Conservation (phyloP, 2,888 invertebrate genomes). For the Timandra comae region DNA sequence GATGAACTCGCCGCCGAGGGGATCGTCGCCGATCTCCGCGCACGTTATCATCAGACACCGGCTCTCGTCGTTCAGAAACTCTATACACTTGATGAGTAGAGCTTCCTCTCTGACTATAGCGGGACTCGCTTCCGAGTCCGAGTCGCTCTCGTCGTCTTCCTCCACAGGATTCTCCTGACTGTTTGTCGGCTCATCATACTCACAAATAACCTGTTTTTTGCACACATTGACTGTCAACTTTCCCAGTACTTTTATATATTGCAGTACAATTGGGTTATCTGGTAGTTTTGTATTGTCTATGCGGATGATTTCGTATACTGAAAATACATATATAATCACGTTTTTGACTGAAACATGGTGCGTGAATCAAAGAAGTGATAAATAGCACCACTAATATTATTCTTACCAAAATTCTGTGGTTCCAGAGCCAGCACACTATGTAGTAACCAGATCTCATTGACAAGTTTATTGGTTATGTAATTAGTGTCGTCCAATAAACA, state of each 20-base stretch:
- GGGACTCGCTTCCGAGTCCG: constrained; percentile 69
- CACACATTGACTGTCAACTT: constrained; percentile 61
- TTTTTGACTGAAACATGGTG: too few relatives aligned
- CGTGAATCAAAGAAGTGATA: too few relatives aligned
- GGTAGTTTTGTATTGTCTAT: constrained; percentile 74
- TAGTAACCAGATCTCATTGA: constrained; percentile 79
- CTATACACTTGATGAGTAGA: constrained; percentile 76
- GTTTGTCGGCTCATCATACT: constrained; percentile 65
- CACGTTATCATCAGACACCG: constrained; percentile 57
- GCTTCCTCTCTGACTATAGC: constrained; percentile 64
- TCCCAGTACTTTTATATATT: constrained; percentile 63
- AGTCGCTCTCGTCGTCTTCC: constrained; percentile 77
- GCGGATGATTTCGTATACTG: constrained; percentile 64
- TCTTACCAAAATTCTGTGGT: constrained; percentile 80
- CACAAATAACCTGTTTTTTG: constrained; percentile 61
- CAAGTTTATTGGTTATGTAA: constrained; percentile 62
- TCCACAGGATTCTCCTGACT: constrained; percentile 65
- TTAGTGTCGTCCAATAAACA: constrained; percentile 53
- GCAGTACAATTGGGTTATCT: constrained; percentile 66
- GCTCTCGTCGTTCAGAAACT: constrained; percentile 79
- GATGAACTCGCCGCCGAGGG: constrained; percentile 74
- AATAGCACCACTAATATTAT: too few relatives aligned
- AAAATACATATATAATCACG: too few relatives aligned
- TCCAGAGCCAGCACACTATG: constrained; percentile 82
- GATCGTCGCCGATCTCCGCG: constrained; percentile 67